These are phyloP conservation scores for Bryconaethiops microstoma DNA, from an alignment of 2,797 vertebrate species.

Conservation along the genomic window DNA sequence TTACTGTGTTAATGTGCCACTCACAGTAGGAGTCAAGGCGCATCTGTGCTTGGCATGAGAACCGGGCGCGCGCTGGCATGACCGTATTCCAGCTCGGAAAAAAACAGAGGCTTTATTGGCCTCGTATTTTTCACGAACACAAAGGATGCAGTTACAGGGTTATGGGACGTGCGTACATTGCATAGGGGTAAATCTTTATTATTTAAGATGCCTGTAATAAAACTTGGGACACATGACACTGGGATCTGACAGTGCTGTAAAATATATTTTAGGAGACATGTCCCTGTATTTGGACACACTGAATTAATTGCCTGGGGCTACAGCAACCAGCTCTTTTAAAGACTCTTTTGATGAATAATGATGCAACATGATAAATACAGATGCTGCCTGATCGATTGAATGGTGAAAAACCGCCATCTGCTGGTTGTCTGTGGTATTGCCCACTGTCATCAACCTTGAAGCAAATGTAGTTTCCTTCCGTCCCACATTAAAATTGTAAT, in stretches of 20 bases:
- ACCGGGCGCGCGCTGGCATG: conserved; percentile 57
- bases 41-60: conserved; percentile 76
- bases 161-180: not conserved
- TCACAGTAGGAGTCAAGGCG: conserved; percentile 68
- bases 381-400: conserved; percentile 47
- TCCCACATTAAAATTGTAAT: not conserved
- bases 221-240: not conserved
- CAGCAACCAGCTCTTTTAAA: conserved; percentile 34
- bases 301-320: conserved; percentile 24
- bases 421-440: conserved; percentile 64
- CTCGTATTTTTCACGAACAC: conserved; percentile 1
- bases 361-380: conserved; percentile 56
- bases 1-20: conserved; percentile 74
- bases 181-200: not conserved
- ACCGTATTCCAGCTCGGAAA: conserved; percentile 2
- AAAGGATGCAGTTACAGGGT: not conserved
- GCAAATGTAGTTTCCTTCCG: not conserved
- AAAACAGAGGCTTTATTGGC: not conserved
- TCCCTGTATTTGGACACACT: conserved; percentile 33
- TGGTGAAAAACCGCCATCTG: conserved; percentile 75
- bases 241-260: conserved; percentile 29
- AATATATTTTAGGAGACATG: conserved; percentile 23
- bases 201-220: conserved; percentile 24
- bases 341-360: conserved; percentile 46
- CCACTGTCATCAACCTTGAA: conserved; percentile 13